Percentiles rank a stretch among this genome's conserved stretches.
Evolutionary conservation across 1,140 invertebrate genomes (phyloP).

Genomic region (Pissodes strobi): DNA sequence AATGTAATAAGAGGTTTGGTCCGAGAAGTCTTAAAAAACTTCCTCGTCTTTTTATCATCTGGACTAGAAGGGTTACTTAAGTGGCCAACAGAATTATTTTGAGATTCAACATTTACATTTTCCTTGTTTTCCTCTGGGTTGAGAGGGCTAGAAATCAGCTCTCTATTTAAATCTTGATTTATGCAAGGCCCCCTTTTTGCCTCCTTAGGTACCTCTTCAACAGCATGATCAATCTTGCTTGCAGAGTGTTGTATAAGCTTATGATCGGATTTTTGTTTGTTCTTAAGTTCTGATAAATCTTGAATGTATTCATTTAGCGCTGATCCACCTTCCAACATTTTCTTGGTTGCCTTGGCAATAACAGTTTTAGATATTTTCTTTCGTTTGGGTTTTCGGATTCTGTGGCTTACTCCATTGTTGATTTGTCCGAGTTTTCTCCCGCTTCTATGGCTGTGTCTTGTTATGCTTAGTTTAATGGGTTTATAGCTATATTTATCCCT

Average conservation of each 20-base stretch:
- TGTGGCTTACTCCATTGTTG: slow-evolving; percentile 62
- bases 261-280: slow-evolving; percentile 15
- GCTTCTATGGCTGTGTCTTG: not conserved
- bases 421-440: slow-evolving; percentile 58
- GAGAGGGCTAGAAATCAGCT: not conserved
- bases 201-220: too few relatives aligned
- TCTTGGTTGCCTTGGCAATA: slow-evolving; percentile 43
- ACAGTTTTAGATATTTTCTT: slow-evolving; percentile 47
- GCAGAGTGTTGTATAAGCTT: too few relatives aligned
- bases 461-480: slow-evolving; percentile 13
- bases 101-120: slow-evolving; percentile 2
- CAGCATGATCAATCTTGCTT: too few relatives aligned
- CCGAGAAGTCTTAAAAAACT: slow-evolving; percentile 12
- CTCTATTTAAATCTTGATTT: too few relatives aligned
- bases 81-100: not conserved
- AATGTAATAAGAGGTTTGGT: not conserved
- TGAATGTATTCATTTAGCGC: slow-evolving; percentile 51
- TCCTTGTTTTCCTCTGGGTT: slow-evolving; percentile 21
- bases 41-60: not conserved
- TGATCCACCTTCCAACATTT: slow-evolving; percentile 41
- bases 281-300: slow-evolving; percentile 34
- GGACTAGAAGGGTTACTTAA: not conserved
- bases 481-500: slow-evolving; percentile 13
- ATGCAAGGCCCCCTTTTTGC: too few relatives aligned
- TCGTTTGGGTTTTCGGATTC: slow-evolving; percentile 61